Base-by-base conservation (phyloP, 2,113 vertebrate genomes). In the Pollachius pollachius region DNA sequence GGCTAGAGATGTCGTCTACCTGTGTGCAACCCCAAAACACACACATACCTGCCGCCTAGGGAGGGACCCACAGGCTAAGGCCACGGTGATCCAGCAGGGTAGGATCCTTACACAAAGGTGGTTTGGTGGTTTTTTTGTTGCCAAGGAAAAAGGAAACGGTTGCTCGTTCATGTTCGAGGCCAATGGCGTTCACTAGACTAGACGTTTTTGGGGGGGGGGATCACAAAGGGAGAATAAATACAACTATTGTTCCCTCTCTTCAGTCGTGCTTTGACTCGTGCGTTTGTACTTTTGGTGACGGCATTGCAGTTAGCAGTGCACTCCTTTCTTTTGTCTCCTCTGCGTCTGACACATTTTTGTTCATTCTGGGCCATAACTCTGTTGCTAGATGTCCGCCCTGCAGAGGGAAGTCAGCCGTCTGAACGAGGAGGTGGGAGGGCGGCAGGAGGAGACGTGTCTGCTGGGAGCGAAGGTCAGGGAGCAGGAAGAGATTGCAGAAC, bases 371-470 rank as follows among this genome's bases (percentile, higher is more conserved):
- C 41, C 41, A 13, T 13, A 12, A 13, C 12, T 13, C 41, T 9
- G 41, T 13, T 13, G 37, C 41, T 74, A 88, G 85, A 25, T 90
- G 83, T 74, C 71, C 77, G 74, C 85, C 62, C 85, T 82, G 82
- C 83, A 92, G 76, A 52, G 64, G 70, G 87, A 90, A 76, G 85
- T 92, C 73, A 88, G 70, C 81, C 83, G 78, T 75, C 84, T 90
- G 79, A 89, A 92, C 62, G 56, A 85, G 70, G 84, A 83, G 63
- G 61, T 78, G 72, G 83, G 78, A 84, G 82, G 77, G 77, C 87
- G 86, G 34, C 82, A 80, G 57, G 78, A 73, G 72, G 84, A 92
- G 72, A 68, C 82, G 66, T 69, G 72, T 71, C 83, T 85, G 67
- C 77, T 90, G 67, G 77, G 74, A 59, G 23, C 82, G 74, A 89